Conservation (phyloP, 2,113 vertebrate genomes). For the Centropristis striata region DNA sequence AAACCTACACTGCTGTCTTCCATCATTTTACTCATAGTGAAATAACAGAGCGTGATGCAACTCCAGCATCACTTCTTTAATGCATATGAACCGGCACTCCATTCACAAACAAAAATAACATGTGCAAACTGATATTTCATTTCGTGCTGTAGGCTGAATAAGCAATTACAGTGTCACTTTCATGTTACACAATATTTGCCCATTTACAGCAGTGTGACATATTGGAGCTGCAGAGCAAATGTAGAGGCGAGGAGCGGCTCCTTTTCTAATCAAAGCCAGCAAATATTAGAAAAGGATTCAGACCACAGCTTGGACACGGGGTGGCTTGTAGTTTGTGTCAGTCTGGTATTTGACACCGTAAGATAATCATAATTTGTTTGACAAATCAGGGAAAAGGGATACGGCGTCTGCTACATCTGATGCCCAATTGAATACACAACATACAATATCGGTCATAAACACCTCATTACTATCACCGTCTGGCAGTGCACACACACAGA, state of each 20-base stretch:
- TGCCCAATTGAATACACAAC: slow-evolving; percentile 55
- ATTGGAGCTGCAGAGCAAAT: slow-evolving; percentile 1
- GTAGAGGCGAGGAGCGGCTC: not conserved
- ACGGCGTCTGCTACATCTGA: slow-evolving; percentile 43
- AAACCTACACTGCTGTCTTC: slow-evolving; percentile 28
- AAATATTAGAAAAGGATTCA: not conserved
- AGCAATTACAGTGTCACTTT: slow-evolving; percentile 43
- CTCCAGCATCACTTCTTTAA: slow-evolving; percentile 15
- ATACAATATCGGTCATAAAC: slow-evolving; percentile 62
- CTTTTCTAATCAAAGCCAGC: slow-evolving; percentile 7
- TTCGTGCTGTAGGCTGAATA: slow-evolving; percentile 31
- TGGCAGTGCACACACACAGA: slow-evolving; percentile 16
- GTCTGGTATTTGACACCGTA: slow-evolving; percentile 11
- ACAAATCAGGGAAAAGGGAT: slow-evolving; percentile 53
- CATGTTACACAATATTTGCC: slow-evolving; percentile 10
- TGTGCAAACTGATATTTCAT: not conserved
- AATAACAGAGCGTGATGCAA: slow-evolving; percentile 17
- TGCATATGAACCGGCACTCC: slow-evolving; percentile 3
- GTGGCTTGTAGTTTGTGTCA: not conserved
- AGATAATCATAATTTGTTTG: slow-evolving; percentile 48
- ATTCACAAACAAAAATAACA: slow-evolving; percentile 28
- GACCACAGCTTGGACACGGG: slow-evolving; percentile 12
- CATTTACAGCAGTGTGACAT: not conserved
- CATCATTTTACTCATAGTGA: slow-evolving; percentile 13
- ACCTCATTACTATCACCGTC: slow-evolving; percentile 57